Evolutionary conservation across 2,888 invertebrate genomes (phyloP).

Genomic region (Unio pictorum): DNA sequence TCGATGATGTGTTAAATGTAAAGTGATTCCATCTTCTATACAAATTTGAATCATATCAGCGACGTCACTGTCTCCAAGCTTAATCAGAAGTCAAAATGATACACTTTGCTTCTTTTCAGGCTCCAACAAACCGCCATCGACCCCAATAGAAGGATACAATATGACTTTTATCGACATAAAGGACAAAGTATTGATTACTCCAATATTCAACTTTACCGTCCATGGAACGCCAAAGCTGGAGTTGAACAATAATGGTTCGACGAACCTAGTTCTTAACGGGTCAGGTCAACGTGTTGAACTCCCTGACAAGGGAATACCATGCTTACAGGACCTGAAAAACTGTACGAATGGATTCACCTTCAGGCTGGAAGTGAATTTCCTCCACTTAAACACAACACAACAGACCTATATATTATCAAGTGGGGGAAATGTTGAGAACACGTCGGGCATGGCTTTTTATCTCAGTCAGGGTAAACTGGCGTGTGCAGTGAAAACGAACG

Average conservation of each 20-base stretch:
- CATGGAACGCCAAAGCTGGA: conserved; percentile 37
- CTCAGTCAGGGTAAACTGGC: conserved; percentile 34
- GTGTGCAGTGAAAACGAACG: conserved; percentile 42
- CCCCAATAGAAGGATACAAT: conserved; percentile 14
- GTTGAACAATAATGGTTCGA: conserved; percentile 30
- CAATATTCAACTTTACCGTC: conserved; percentile 45
- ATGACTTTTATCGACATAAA: conserved; percentile 42
- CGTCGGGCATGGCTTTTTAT: conserved; percentile 45
- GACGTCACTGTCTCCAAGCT: too few species aligned
- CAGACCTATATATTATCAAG: conserved; percentile 52
- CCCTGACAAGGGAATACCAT: conserved; percentile 40
- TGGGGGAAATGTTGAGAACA: conserved; percentile 39
- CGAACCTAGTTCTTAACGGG: conserved; percentile 36
- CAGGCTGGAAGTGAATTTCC: conserved; percentile 41
- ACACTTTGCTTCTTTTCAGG: too few species aligned
- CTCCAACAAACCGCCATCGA: too few species aligned
- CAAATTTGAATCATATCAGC: too few species aligned
- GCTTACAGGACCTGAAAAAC: conserved; percentile 40
- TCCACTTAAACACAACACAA: conserved; percentile 23
- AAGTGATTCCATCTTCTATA: too few species aligned
- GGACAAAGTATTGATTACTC: conserved; percentile 43
- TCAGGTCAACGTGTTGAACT: conserved; percentile 47
- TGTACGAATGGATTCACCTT: conserved; percentile 49
- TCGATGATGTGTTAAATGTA: too few species aligned
- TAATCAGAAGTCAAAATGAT: too few species aligned